Evolutionary conservation across 1,140 invertebrate genomes (phyloP), one percentile per base, ranked within the genome.

Genomic region (Drosophila nannoptera): DNA sequence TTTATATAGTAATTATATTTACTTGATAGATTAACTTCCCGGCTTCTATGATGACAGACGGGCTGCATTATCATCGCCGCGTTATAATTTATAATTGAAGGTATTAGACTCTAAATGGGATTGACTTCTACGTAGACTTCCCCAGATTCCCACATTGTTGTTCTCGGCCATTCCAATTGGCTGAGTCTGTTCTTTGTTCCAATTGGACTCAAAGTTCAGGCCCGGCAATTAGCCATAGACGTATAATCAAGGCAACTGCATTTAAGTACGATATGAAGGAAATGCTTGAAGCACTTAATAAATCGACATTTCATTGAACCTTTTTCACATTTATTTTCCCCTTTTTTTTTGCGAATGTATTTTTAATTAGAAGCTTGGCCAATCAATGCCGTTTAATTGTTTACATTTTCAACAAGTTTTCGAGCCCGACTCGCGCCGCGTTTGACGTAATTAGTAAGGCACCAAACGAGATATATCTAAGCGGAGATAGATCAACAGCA

Each of bases 331-430:
- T 42, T 12, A n/a, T 42, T 83, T 46, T 70, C 22, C 3, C 3
- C 3, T 42, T 12, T 43, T 43, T 43, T 43, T 43, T 43, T 42
- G 31, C n/a, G 22, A 22, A 22, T 22, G 46, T 36, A 58, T 64
- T 54, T 73, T 33, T 52, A 84, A 83, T 86, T 84, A 70, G 56
- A 76, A 80, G 65, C 69, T 73, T 62, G 80, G 78, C 78, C 53
- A 72, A 84, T 83, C 80, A 84, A 80, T 80, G 81, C 69, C 45
- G 54, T 62, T 36, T 73, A 84, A 84, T 83, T 83, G 76, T 68
- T 69, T 48, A 60, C 48, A 59, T 68, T 72, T 70, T 66, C 63
- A 78, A 72, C 78, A 66, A 77, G 73, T 78, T 73, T 48, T 40
- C 60, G 43, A 42, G 40, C 32, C 59, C 56, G 68, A 61, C 32